Conservation (phyloP, 2,113 vertebrate genomes). For the Sebastes schlegelii region DNA sequence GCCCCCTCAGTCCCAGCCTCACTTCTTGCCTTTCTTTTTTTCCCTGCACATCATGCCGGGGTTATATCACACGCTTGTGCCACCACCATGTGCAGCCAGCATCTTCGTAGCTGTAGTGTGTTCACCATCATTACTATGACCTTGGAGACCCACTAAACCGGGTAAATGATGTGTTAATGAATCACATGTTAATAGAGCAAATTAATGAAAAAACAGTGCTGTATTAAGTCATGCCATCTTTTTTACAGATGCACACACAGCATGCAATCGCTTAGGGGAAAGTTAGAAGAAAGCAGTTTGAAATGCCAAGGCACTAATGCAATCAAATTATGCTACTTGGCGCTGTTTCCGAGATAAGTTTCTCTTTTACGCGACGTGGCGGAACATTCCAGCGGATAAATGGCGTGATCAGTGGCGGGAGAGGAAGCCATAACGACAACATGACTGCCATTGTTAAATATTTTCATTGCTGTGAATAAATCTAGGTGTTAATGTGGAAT, state of each 20-base stretch:
- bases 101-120: slow-evolving; percentile 20
- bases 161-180: slow-evolving; percentile 65
- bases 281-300: slow-evolving; percentile 46
- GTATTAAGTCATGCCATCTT: slow-evolving; percentile 43
- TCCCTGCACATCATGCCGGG: slow-evolving; percentile 54
- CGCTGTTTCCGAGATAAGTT: slow-evolving; percentile 34
- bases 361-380: slow-evolving; percentile 13
- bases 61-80: slow-evolving; percentile 53
- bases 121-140: slow-evolving; percentile 62
- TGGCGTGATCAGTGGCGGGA: slow-evolving; percentile 14
- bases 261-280: slow-evolving; percentile 40
- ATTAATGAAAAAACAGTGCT: slow-evolving; percentile 48
- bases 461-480: slow-evolving; percentile 56
- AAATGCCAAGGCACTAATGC: slow-evolving; percentile 52
- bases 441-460: slow-evolving; percentile 50
- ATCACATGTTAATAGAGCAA: slow-evolving; percentile 65
- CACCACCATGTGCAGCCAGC: slow-evolving; percentile 54
- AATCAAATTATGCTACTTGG: slow-evolving; percentile 43
- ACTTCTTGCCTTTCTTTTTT: slow-evolving; percentile 54
- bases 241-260: slow-evolving; percentile 49
- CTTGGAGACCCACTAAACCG: slow-evolving; percentile 68
- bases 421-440: slow-evolving; percentile 18
- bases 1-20: slow-evolving; percentile 54
- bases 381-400: slow-evolving; percentile 33
- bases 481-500: slow-evolving; percentile 39